Percentiles rank a stretch among this genome's conserved stretches.
These are phyloP conservation scores for Prenolepis imparis DNA, from an alignment of 2,888 invertebrate species.

Conservation along the genomic window DNA sequence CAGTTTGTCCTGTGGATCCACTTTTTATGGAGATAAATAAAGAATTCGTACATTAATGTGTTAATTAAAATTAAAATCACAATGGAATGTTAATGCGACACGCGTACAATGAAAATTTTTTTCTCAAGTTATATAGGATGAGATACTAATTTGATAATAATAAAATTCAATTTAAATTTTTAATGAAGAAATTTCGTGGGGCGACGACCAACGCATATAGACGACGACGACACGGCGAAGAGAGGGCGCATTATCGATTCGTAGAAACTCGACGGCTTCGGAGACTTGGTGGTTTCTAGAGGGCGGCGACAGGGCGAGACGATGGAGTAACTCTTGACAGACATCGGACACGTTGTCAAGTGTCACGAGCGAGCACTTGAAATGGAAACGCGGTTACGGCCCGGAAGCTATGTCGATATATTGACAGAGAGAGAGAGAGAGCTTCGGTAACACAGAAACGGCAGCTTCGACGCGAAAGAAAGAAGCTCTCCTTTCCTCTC, in stretches of 20 bases:
- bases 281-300: conserved; percentile 60
- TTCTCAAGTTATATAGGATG: not conserved
- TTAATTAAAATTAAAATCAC: conserved; percentile 51
- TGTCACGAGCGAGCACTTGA: conserved; percentile 46
- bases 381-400: conserved; percentile 25
- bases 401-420: conserved; percentile 43
- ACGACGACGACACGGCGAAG: conserved; percentile 15
- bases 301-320: conserved; percentile 50
- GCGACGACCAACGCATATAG: not conserved
- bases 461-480: not conserved
- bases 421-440: conserved; percentile 24
- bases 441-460: not conserved
- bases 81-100: not conserved
- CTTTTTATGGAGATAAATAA: conserved; percentile 55
- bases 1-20: conserved; percentile 19
- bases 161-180: not conserved
- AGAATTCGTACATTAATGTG: conserved; percentile 57
- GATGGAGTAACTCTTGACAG: conserved; percentile 48
- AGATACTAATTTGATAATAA: not conserved
- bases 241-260: conserved; percentile 68
- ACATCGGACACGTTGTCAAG: conserved; percentile 55
- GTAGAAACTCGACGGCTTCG: conserved; percentile 59
- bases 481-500: conserved; percentile 26
- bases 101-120: not conserved
- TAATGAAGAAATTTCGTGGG: not conserved